Evolutionary conservation across 2,888 invertebrate genomes (phyloP), one percentile per base, ranked within the genome.

Genomic region (Rhamnusium bicolor): DNA sequence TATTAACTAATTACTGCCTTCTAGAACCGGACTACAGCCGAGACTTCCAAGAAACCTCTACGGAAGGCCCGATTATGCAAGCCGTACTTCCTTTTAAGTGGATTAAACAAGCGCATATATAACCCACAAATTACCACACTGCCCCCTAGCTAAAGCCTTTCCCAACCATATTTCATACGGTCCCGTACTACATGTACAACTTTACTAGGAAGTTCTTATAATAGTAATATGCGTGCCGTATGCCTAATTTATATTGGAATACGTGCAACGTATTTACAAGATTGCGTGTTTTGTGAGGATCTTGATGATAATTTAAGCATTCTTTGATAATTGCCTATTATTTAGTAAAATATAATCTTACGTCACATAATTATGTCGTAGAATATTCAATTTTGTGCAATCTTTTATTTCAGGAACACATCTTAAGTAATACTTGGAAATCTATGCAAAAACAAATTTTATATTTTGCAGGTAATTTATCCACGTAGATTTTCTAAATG

Each of bases 91-190:
- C 72, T 75, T 74, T 69, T 72, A 72, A 72, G 69, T 72, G 72
- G 72, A 75, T 75, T 75, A 75, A 70, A 58, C 56, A 18, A 72
- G 69, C 63, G 56, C 75, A 71, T 75, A 74, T 60, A 71, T 65
- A 40, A 70, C 53, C 69, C 70, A 32, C 72, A 69, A 72, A 70
- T 69, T 75, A 74, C 66, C 67, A 67, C 51, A 49, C 62, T 63
- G 68, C 69, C 62, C 62, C 61, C 24, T 53, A 54, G 49, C 61
- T 61, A 49, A 61, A 61, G 67, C 71, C 53, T 72, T 54, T 67
- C 49, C 53, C 14, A 21, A 16, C 63, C 19, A 49, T 65, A 65
- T 53, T 53, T 65, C 65, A 65, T 53, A 53, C 19, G 32, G 29
- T 29, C 19, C 53, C 21, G 14, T 53, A 19, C 16, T 27, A 65